Evolutionary conservation across 2,888 invertebrate species (phyloP), one percentile per base, ranked within the genome.

Genomic region (Eupithecia vulgata): DNA sequence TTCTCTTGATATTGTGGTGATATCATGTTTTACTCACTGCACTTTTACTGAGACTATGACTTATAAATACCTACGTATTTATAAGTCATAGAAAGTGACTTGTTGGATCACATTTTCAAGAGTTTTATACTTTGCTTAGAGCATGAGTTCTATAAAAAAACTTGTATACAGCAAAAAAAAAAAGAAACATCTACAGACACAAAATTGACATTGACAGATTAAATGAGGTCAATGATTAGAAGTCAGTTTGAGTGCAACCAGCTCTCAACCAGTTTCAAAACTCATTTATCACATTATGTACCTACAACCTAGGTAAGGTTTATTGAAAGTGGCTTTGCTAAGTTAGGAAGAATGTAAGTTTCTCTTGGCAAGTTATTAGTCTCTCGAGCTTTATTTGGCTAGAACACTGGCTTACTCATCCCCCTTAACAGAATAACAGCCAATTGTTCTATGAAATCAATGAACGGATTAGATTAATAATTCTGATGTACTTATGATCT

Each of bases 401-500:
- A 67, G 40, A 48, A 72, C 61, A 61, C 75, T 67, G 72, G 15
- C 64, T 70, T 52, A 34, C 64, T 59, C 70, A 73, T 42, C n/a
- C 34, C 59, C 62, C 57, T 10, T 62, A 71, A 70, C 68, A 25
- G 68, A 75, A 74, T 71, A 74, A 78, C 73, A 76, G 64, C 67
- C 73, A n/a, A 79, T 79, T 79, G 79, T 80, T 78, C 77, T 70
- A 35, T 64, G 76, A 75, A 73, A 71, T 71, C 30, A 72, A 76
- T 70, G 67, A 40, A 52, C 64, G 7, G 30, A 45, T 30, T 70
- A 59, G 65, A 70, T 77, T 70, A 62, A 67, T 71, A 64, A 66
- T 66, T 68, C 72, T 76, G 78, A 74, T 80, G 80, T 81, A 81
- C 80, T 79, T 79, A 64, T 35, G 80, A 79, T 80, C 76, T 68